Percentiles rank a stretch among this genome's conserved stretches.
phyloP scores from a whole-genome alignment of 2,113 vertebrate genomes.

The Pollimyrus isidori region DNA sequence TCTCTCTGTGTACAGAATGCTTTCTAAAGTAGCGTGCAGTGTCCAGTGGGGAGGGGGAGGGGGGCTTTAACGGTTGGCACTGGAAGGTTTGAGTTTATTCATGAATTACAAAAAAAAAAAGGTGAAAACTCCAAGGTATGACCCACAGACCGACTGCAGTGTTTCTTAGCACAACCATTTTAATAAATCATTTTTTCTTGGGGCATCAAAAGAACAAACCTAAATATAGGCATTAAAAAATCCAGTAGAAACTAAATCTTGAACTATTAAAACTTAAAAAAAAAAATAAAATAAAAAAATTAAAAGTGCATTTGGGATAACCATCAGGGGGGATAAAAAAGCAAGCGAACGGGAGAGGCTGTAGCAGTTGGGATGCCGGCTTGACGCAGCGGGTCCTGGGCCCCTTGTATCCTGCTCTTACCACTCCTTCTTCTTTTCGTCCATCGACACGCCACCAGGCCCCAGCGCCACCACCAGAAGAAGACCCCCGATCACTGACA shows the following conservation, averaged over 20 bases:
- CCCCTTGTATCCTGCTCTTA: constrained; percentile 32
- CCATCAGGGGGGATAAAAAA: not conserved
- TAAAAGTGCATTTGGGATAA: constrained; percentile 14
- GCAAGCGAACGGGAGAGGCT: constrained; percentile 16
- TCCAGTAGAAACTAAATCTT: constrained; percentile 15
- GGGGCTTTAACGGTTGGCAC: constrained; percentile 14
- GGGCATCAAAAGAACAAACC: not conserved
- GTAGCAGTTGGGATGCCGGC: constrained; percentile 28
- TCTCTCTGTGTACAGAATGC: not conserved
- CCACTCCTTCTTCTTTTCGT: constrained; percentile 99
- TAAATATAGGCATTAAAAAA: constrained; percentile 14
- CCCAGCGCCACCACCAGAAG: constrained; percentile 94
- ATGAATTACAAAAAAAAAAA: not conserved
- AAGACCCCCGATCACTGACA: constrained; percentile 91
- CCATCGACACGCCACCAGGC: constrained; percentile 95
- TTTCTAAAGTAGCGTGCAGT: constrained; percentile 13
- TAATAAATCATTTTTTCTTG: constrained; percentile 15
- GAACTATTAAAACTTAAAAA: constrained; percentile 2
- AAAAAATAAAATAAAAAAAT: constrained; percentile 8
- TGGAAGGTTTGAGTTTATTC: not conserved
- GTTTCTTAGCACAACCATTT: not conserved
- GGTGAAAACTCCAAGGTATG: not conserved
- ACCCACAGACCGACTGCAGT: not conserved
- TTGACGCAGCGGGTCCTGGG: not conserved
- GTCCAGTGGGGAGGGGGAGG: not conserved